Evolutionary conservation across 2,888 invertebrate species (phyloP).

Genomic region (Tinea semifulvella): DNA sequence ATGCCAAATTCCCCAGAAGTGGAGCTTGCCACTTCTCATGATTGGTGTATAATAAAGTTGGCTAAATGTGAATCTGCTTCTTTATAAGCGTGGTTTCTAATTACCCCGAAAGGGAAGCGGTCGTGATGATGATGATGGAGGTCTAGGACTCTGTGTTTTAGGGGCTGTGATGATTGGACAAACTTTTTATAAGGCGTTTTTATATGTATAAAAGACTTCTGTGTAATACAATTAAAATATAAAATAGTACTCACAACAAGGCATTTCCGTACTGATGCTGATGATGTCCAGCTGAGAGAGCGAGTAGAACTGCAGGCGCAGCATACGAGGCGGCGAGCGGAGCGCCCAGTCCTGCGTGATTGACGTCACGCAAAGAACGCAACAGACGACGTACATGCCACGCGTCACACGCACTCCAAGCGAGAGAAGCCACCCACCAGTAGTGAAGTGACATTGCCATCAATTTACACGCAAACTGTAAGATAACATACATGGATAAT

Average conservation of each 20-base stretch:
- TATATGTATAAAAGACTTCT: background rate
- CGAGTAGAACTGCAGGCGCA: slow-evolving; percentile 89
- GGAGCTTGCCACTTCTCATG: no score
- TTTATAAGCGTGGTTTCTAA: no score
- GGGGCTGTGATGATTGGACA: no score
- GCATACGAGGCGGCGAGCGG: slow-evolving; percentile 95
- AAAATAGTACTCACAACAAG: slow-evolving; percentile 78
- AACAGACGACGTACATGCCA: slow-evolving; percentile 93
- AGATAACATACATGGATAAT: no score
- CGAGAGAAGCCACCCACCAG: slow-evolving; percentile 89
- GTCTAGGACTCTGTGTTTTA: no score
- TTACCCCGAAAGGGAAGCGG: no score
- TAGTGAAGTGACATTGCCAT: slow-evolving; percentile 92
- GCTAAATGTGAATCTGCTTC: no score
- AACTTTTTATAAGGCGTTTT: no score
- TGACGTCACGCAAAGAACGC: slow-evolving; percentile 95
- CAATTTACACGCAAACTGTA: slow-evolving; percentile 84
- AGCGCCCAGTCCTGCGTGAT: slow-evolving; percentile 92
- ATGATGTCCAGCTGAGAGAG: slow-evolving; percentile 89
- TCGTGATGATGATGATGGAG: no score
- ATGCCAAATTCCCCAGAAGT: no score
- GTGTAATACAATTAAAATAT: background rate
- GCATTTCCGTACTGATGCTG: slow-evolving; percentile 96
- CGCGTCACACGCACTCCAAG: slow-evolving; percentile 92
- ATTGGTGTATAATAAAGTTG: no score